phyloP scores from a whole-genome alignment of 2,797 vertebrate species.

The Diplodus sargus region DNA sequence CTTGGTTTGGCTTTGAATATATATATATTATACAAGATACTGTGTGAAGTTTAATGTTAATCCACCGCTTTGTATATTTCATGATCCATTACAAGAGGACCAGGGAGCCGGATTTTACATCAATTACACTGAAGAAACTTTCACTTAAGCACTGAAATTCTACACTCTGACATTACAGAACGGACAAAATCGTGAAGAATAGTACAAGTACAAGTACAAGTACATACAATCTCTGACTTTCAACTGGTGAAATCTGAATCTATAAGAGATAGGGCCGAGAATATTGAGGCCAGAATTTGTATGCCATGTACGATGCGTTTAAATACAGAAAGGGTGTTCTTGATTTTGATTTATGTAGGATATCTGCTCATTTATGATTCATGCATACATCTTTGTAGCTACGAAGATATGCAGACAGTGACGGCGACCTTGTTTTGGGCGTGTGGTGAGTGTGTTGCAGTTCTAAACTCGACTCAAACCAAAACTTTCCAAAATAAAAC shows the following conservation, averaged over 20 bases:
- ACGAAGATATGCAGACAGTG: background rate
- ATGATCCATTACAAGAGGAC: background rate
- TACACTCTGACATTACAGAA: background rate
- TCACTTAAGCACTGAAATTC: background rate
- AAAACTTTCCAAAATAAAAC: conserved; percentile 16
- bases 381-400: background rate
- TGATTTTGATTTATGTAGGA: background rate
- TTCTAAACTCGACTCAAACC: too few relatives aligned
- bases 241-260: background rate
- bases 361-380: background rate
- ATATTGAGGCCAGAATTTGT: background rate
- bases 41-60: background rate
- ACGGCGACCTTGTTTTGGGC: background rate
- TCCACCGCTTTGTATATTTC: background rate
- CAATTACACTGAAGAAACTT: background rate
- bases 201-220: background rate
- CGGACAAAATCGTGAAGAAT: background rate
- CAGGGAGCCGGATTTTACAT: background rate
- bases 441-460: background rate
- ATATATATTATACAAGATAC: too few relatives aligned
- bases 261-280: background rate
- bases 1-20: background rate
- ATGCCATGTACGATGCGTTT: background rate
- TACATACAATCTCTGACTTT: background rate
- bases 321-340: background rate